A percentile compares a stretch with the other conserved stretches of the same genome.
phyloP scores from a whole-genome alignment of 2,888 invertebrate species.

The Lasioglossum zephyrum region DNA sequence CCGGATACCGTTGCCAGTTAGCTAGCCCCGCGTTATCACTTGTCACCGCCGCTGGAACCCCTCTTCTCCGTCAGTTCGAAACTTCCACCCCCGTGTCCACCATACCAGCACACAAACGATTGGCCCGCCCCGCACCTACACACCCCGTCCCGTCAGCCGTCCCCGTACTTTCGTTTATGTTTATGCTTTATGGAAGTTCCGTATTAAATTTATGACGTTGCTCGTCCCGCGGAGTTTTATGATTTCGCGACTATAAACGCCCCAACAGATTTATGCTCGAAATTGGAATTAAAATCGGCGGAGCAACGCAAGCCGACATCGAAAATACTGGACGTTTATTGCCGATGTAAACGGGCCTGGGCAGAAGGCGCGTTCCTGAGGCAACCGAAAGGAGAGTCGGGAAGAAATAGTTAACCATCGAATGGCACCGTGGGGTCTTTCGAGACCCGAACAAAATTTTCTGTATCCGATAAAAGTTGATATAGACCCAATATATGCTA shows the following conservation, averaged over 20 bases:
- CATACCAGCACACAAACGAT: neutral
- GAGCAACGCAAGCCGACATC: neutral
- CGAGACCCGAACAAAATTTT: neutral
- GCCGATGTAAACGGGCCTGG: slow-evolving; percentile 31
- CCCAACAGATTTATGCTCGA: slow-evolving; percentile 73
- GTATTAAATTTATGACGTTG: slow-evolving; percentile 80
- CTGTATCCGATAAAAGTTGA: neutral
- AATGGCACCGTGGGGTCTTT: neutral
- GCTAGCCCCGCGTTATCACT: slow-evolving; percentile 70
- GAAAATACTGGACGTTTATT: slow-evolving; percentile 42
- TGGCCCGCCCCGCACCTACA: neutral
- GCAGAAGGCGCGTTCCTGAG: neutral
- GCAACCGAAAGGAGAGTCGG: no score
- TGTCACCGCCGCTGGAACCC: slow-evolving; percentile 1
- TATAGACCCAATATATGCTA: no score
- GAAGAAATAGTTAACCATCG: neutral
- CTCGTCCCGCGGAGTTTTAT: slow-evolving; percentile 73
- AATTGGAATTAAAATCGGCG: slow-evolving; percentile 77
- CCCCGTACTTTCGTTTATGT: slow-evolving; percentile 69
- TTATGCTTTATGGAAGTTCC: slow-evolving; percentile 80
- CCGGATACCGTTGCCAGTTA: neutral
- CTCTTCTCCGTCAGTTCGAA: slow-evolving; percentile 59
- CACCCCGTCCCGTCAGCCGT: slow-evolving; percentile 17
- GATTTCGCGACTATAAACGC: slow-evolving; percentile 75
- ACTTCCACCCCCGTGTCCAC: slow-evolving; percentile 26